Percentiles rank a stretch among this genome's conserved stretches.
Evolutionary conservation across 2,888 invertebrate species (phyloP).

Genomic region (Drosophila falleni): DNA sequence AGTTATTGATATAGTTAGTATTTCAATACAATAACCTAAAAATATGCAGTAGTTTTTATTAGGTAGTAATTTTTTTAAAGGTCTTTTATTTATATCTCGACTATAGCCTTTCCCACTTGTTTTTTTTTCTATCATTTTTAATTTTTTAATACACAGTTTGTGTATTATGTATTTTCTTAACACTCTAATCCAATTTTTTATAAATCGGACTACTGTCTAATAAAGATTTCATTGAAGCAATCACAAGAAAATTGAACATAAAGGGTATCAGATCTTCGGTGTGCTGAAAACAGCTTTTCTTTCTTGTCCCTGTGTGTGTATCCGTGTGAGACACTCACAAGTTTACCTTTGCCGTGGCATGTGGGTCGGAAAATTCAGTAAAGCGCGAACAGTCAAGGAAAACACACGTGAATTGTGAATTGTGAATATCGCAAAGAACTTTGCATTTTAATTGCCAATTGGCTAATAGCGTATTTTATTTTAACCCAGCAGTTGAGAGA

Average conservation of each 20-base stretch:
- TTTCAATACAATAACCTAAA: no score
- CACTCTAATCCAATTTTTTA: not conserved
- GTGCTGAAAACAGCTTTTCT: not conserved
- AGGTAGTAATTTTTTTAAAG: no score
- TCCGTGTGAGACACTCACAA: slow-evolving; percentile 33
- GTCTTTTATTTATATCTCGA: no score
- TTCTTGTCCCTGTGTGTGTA: slow-evolving; percentile 6
- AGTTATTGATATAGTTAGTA: no score
- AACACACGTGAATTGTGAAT: slow-evolving; percentile 41
- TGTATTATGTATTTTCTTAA: no score
- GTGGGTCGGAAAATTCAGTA: slow-evolving; percentile 66
- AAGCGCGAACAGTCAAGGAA: slow-evolving; percentile 58
- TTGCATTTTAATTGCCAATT: slow-evolving; percentile 63
- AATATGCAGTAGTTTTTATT: no score
- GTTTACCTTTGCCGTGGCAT: slow-evolving; percentile 66
- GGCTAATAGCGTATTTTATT: slow-evolving; percentile 12
- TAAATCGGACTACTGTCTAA: no score
- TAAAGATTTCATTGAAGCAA: not conserved
- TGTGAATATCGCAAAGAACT: slow-evolving; percentile 36
- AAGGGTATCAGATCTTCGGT: not conserved
- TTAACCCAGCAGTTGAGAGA: slow-evolving; percentile 27
- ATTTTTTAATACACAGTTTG: no score
- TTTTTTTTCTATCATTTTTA: no score
- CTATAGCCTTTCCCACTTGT: no score
- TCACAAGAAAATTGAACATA: not conserved